These are phyloP conservation scores for Falco concolor DNA, from an alignment of 2,797 vertebrate species.

Conservation along the genomic window DNA sequence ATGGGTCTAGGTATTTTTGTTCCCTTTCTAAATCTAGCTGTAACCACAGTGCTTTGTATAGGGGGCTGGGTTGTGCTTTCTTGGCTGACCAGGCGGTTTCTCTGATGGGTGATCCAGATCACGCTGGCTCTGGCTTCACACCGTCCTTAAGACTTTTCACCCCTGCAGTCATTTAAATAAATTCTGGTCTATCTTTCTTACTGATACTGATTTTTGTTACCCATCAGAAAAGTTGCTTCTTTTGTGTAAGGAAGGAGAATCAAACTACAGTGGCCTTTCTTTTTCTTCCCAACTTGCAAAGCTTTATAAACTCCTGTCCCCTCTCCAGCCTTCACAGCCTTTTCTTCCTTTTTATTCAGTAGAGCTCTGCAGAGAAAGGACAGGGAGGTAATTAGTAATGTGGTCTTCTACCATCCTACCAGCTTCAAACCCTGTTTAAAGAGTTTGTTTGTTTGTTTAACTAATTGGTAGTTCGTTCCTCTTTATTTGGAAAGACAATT, in stretches of 20 bases:
- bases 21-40: not conserved
- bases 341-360: not conserved
- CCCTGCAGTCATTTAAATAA: not conserved
- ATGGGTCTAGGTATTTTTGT: not conserved
- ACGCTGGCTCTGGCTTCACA: not conserved
- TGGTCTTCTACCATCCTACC: not conserved
- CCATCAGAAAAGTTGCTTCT: not conserved
- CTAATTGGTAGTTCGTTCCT: not conserved
- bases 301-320: not conserved
- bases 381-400: fast-evolving
- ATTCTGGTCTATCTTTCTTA: not conserved
- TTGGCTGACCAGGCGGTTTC: not conserved
- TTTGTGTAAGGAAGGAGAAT: not conserved
- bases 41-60: not conserved
- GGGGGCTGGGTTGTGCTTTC: not conserved
- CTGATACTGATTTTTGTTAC: not conserved
- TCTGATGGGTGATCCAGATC: not conserved
- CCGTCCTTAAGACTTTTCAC: not conserved
- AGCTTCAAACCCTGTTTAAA: not conserved
- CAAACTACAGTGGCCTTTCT: not conserved
- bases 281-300: not conserved
- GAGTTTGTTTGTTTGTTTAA: not conserved
- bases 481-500: constrained; percentile 16
- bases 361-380: not conserved
- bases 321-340: not conserved